Evolutionary conservation across 53 echinoderm and acorn worm species (phyloP), one percentile per base, ranked within the genome.

Genomic region (Paracentrotus lividus): DNA sequence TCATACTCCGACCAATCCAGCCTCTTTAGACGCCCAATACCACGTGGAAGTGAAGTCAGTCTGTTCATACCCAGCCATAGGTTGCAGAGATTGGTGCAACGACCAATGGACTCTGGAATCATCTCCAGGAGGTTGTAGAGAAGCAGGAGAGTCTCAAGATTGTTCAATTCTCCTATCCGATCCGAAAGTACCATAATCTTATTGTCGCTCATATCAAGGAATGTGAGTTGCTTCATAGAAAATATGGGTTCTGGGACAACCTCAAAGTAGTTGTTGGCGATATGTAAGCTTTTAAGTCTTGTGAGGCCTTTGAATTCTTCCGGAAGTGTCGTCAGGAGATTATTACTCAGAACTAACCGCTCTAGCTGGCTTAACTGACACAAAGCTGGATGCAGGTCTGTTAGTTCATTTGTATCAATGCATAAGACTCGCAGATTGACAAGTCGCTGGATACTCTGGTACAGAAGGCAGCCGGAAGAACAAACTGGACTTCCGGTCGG

Each of bases 61-160:
- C 93, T 84, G 75, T 99, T 99, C 81, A 94, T 96, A 4, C 96
- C 99, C 2, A 99, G 94, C 99, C 99, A 99, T 14, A 99, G 76
- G 31, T 94, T 97, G 14, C 90, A 86, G 5, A 99, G 92, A 1
- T 67, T 92, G 20, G 86, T 38, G 56, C 99, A 99, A 49, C 95
- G 94, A 23, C 96, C 92, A 15, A 99, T 93, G 9, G 94, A 56
- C 24, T 97, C 99, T 0, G 99, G 99, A 6, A 99, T 59, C 5
- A 93, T 93, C 29, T 95, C 91, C 38, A 99, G 90, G 1, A 94
- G 92, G 75, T 99, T 99, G 95, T 95, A 95, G 61, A 96, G 85
- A 18, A 99, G 90, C 23, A 97, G 88, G 3, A 96, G 88, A 1
- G 97, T 77, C 36, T 95, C 96, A 31, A 99, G 93, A 20, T 94